Evolutionary conservation across 2,797 vertebrate genomes (phyloP).

Genomic region (Sebastes kiyomatsui): DNA sequence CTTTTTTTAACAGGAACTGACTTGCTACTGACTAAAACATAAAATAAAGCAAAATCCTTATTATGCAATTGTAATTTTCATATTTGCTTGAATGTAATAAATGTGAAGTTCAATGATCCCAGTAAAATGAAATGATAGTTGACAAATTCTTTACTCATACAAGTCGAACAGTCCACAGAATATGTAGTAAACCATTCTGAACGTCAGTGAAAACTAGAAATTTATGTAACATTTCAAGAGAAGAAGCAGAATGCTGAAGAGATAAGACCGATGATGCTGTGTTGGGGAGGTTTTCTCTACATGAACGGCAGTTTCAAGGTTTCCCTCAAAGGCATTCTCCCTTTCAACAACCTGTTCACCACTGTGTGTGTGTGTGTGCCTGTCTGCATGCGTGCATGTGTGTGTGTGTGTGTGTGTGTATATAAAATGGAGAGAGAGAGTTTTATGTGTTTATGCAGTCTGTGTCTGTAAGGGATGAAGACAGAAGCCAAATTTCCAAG

Average conservation of each 20-base stretch:
- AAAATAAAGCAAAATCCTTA: neutral
- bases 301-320: conserved; percentile 33
- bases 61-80: neutral
- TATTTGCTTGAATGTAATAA: neutral
- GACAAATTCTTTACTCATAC: neutral
- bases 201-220: too few species aligned
- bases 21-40: neutral
- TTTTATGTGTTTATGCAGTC: neutral
- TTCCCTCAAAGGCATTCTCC: neutral
- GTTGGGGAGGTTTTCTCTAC: neutral
- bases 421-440: neutral
- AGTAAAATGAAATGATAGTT: neutral
- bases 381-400: neutral
- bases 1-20: neutral
- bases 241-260: neutral
- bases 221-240: neutral
- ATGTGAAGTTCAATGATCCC: neutral
- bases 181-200: neutral
- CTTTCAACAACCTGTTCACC: neutral
- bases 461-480: neutral
- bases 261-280: neutral
- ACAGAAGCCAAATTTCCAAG: neutral
- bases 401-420: neutral
- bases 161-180: neutral
- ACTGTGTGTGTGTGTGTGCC: neutral